Conservation (phyloP, 2,888 invertebrate species). For the Acanthacorydalis orientalis region DNA sequence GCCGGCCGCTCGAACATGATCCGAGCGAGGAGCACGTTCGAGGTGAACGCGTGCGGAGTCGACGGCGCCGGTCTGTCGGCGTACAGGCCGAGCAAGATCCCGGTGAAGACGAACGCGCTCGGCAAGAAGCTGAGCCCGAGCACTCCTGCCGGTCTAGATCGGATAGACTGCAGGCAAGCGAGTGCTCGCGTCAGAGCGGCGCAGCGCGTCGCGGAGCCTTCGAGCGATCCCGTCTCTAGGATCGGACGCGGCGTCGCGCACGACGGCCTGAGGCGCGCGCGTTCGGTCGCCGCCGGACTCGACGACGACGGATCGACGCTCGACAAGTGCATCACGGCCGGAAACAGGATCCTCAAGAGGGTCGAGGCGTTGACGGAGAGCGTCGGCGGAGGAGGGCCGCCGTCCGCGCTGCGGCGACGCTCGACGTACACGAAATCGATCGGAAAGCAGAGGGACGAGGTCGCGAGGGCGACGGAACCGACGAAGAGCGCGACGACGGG, state of each 20-base stretch:
- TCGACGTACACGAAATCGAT: background rate
- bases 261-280: conserved; percentile 4
- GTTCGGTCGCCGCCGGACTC: conserved; percentile 7
- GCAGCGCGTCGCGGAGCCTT: background rate
- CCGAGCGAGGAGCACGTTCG: conserved; percentile 3
- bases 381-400: background rate
- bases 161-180: conserved; percentile 5
- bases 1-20: background rate
- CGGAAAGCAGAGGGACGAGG: background rate
- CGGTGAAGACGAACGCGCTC: conserved; percentile 18
- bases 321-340: conserved; percentile 7
- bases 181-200: conserved; percentile 1
- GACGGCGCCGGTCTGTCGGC: background rate
- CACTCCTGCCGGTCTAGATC: conserved; percentile 26
- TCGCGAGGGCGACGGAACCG: background rate
- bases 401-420: background rate
- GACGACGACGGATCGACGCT: conserved; percentile 3
- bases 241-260: background rate
- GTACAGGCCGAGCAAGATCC: conserved; percentile 15
- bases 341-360: conserved; percentile 7
- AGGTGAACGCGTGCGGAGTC: conserved; percentile 8
- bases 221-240: conserved; percentile 2
- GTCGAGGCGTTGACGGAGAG: conserved; percentile 3
- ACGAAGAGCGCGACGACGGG: conserved; percentile 4
- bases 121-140: conserved; percentile 21